phyloP scores from a whole-genome alignment of 2,888 invertebrate genomes.

The Ophion ellenae region DNA sequence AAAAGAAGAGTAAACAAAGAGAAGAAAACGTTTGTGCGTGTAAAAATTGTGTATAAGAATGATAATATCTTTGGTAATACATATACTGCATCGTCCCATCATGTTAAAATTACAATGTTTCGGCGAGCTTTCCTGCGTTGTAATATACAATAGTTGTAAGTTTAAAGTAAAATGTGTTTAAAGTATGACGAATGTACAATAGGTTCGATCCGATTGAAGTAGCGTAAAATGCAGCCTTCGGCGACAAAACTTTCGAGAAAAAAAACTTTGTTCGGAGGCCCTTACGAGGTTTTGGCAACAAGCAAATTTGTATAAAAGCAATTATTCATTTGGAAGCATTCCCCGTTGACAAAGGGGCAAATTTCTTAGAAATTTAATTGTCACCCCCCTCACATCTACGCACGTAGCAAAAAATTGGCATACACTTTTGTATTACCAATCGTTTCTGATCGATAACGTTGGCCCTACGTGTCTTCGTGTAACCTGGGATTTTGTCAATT shows the following conservation, averaged over 20 bases:
- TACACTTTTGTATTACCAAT: neutral
- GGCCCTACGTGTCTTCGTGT: neutral
- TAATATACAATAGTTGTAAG: slow-evolving; percentile 10
- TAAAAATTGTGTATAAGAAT: slow-evolving; percentile 60
- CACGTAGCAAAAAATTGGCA: slow-evolving; percentile 35
- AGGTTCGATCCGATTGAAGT: slow-evolving; percentile 57
- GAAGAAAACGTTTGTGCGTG: slow-evolving; percentile 37
- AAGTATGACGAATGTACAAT: slow-evolving; percentile 66
- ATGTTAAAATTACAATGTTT: slow-evolving; percentile 34
- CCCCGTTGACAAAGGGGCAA: neutral
- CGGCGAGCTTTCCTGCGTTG: slow-evolving; percentile 15
- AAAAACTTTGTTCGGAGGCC: slow-evolving; percentile 5
- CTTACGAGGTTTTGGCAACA: slow-evolving; percentile 23
- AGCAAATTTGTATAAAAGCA: slow-evolving; percentile 1
- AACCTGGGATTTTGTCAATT: slow-evolving; percentile 14
- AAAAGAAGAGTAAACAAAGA: slow-evolving; percentile 20
- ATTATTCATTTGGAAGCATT: slow-evolving; percentile 37
- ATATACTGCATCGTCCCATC: slow-evolving; percentile 60
- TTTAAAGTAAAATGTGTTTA: slow-evolving; percentile 23
- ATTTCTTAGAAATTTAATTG: neutral
- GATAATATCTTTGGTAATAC: slow-evolving; percentile 69
- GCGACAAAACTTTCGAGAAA: neutral
- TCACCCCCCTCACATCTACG: neutral
- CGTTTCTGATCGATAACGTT: slow-evolving; percentile 22
- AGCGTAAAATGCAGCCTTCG: neutral